Percentiles rank a stretch among this genome's conserved stretches.
Evolutionary conservation across 2,888 invertebrate species (phyloP).

Genomic region (Oxytorus armatus): DNA sequence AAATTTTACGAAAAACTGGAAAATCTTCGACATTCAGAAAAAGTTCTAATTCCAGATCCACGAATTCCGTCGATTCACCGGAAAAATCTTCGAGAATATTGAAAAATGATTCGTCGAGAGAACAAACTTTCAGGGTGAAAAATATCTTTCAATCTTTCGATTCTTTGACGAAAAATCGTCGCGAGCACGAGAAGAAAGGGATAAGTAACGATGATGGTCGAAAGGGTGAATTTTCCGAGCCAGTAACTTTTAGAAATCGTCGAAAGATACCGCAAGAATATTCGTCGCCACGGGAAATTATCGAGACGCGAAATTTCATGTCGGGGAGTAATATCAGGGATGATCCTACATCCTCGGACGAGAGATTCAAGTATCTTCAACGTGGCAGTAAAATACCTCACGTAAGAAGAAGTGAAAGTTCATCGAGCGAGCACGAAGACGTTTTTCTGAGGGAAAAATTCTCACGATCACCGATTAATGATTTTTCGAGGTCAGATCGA

Average conservation of each 20-base stretch:
- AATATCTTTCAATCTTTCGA: slow-evolving; percentile 24
- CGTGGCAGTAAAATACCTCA: slow-evolving; percentile 9
- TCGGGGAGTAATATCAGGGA: not conserved
- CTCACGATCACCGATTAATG: slow-evolving; percentile 5
- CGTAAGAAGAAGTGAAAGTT: slow-evolving; percentile 12
- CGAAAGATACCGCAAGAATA: not conserved
- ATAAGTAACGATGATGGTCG: not conserved
- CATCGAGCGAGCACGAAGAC: slow-evolving; percentile 22
- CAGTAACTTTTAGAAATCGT: slow-evolving; percentile 12
- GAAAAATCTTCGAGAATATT: not conserved
- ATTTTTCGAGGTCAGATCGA: not conserved
- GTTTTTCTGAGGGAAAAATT: not conserved
- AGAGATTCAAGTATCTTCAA: slow-evolving; percentile 41
- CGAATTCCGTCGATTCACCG: slow-evolving; percentile 1
- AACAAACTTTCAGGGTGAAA: not conserved
- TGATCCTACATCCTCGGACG: slow-evolving; percentile 18
- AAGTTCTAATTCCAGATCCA: slow-evolving; percentile 17
- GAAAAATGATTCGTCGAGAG: not conserved
- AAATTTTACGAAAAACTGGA: not conserved
- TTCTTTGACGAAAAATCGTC: not conserved
- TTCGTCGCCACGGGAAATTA: not conserved
- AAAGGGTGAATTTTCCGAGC: slow-evolving; percentile 32
- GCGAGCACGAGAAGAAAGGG: not conserved
- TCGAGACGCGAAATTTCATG: not conserved
- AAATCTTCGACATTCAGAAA: not conserved